Evolutionary conservation across 1,140 invertebrate species (phyloP).

Genomic region (Drosophila punjabiensis): DNA sequence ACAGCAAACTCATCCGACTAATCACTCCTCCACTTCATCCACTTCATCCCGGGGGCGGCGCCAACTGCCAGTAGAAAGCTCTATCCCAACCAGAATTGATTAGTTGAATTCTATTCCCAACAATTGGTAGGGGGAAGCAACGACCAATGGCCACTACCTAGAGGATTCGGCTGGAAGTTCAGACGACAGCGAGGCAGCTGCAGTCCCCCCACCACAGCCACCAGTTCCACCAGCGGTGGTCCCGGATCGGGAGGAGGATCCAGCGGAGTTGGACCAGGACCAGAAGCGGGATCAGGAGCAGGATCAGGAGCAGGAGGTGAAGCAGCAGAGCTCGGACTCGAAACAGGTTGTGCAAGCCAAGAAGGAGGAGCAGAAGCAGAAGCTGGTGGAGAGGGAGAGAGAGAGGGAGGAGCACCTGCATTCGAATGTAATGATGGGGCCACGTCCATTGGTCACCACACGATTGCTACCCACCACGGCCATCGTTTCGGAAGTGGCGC

Average conservation of each 20-base stretch:
- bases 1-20: constrained; percentile 10
- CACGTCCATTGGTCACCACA: constrained; percentile 61
- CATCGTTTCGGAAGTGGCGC: constrained; percentile 47
- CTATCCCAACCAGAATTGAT: constrained; percentile 85
- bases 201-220: constrained; percentile 19
- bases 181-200: constrained; percentile 76
- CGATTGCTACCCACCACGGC: constrained; percentile 70
- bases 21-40: background rate
- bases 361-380: constrained; percentile 6
- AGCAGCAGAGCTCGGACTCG: constrained; percentile 9
- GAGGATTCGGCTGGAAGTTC: constrained; percentile 85
- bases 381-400: background rate
- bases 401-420: constrained; percentile 39
- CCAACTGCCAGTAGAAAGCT: constrained; percentile 71
- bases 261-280: constrained; percentile 7
- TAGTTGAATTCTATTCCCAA: constrained; percentile 86
- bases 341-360: constrained; percentile 7
- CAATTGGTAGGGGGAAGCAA: constrained; percentile 86
- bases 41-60: constrained; percentile 25
- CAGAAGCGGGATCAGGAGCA: background rate
- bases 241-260: constrained; percentile 44
- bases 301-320: background rate
- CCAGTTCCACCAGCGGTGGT: constrained; percentile 33
- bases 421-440: constrained; percentile 51
- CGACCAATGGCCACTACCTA: constrained; percentile 86